Evolutionary conservation across 2,797 vertebrate genomes (phyloP).

Genomic region (Carcharodon carcharias): DNA sequence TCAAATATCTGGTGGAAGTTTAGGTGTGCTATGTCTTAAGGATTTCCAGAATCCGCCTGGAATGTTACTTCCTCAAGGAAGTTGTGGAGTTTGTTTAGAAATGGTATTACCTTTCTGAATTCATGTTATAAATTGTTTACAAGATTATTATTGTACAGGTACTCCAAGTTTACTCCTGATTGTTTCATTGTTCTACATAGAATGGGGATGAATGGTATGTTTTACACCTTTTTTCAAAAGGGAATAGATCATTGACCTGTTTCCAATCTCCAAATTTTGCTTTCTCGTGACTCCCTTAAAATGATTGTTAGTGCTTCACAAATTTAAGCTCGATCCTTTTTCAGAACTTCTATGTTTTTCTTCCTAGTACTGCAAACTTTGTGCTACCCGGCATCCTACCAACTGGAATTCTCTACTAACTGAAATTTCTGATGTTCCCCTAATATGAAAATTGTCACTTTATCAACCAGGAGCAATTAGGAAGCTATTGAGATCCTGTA

Average conservation of each 20-base stretch:
- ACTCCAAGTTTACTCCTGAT: neutral
- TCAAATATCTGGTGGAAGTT: neutral
- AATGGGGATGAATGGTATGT: neutral
- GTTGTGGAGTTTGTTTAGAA: too few species aligned
- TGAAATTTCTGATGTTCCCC: too few species aligned
- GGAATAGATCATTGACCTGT: neutral
- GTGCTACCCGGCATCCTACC: too few species aligned
- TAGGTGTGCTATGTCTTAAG: neutral
- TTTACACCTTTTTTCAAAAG: neutral
- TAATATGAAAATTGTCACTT: too few species aligned
- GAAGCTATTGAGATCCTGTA: too few species aligned
- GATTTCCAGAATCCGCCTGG: too few species aligned
- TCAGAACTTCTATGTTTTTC: neutral
- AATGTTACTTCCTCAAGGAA: neutral
- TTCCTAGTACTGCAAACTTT: neutral
- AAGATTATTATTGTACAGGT: neutral
- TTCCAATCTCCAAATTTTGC: neutral
- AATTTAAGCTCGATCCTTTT: neutral
- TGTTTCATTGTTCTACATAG: neutral
- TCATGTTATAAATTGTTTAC: neutral
- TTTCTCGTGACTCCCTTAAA: neutral
- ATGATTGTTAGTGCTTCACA: neutral
- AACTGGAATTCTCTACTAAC: too few species aligned
- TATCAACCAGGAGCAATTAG: too few species aligned
- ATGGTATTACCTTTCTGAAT: neutral